A percentile compares a stretch with the other conserved stretches of the same genome.
Evolutionary conservation across 2,113 vertebrate species (phyloP).

Genomic region (Onychostoma macrolepis): DNA sequence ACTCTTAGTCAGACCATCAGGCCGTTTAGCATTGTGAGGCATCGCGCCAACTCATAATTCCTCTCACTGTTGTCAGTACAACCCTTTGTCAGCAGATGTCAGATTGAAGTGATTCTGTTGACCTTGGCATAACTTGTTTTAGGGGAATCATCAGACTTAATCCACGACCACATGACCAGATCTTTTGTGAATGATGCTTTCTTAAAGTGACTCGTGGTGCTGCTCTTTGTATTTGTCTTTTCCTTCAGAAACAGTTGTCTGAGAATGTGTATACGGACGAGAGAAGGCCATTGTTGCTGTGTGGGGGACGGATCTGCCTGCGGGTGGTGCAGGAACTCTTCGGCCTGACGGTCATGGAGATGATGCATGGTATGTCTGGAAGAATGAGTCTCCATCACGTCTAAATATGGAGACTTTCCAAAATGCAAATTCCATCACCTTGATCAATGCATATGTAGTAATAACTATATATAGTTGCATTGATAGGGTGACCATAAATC

Average conservation of each 20-base stretch:
- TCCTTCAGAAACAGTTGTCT: constrained; percentile 80
- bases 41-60: constrained; percentile 22
- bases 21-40: neutral
- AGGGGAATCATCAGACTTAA: neutral
- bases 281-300: constrained; percentile 84
- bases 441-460: neutral
- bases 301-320: constrained; percentile 85
- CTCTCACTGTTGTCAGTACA: constrained; percentile 9
- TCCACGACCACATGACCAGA: neutral
- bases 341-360: constrained; percentile 84
- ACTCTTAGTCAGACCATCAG: constrained; percentile 18
- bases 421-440: neutral
- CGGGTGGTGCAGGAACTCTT: constrained; percentile 84
- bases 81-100: constrained; percentile 44
- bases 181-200: neutral
- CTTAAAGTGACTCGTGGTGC: neutral
- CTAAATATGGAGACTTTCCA: neutral
- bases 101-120: constrained; percentile 36
- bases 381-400: neutral
- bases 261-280: constrained; percentile 81
- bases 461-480: neutral
- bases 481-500: neutral
- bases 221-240: neutral
- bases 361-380: constrained; percentile 86
- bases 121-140: constrained; percentile 25